Evolutionary conservation across 2,113 vertebrate species (phyloP).

Genomic region (Lagopus muta): DNA sequence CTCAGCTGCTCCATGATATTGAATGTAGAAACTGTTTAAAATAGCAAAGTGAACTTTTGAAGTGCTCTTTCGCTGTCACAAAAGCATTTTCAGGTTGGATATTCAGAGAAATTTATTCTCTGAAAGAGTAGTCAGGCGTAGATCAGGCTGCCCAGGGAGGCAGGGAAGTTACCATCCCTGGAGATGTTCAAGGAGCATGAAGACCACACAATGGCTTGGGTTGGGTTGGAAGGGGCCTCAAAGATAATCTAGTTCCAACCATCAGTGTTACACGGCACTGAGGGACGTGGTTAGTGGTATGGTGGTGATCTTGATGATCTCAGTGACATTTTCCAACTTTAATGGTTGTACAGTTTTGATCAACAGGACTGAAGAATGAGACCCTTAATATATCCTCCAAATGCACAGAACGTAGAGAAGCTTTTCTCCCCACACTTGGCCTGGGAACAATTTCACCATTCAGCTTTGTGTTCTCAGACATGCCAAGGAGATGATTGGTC

Average conservation of each 20-base stretch:
- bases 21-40: background rate
- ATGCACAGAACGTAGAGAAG: fast-evolving
- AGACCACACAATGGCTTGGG: no score
- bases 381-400: background rate
- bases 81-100: background rate
- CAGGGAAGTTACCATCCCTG: no score
- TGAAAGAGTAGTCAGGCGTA: no score
- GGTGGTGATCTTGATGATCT: no score
- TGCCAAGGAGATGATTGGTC: background rate
- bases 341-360: background rate
- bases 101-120: no score
- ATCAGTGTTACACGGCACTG: no score
- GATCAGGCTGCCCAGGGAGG: no score
- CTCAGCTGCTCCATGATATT: background rate
- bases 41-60: background rate
- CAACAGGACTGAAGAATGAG: background rate
- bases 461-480: background rate
- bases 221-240: no score
- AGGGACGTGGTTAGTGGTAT: no score
- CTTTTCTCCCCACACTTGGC: background rate
- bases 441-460: background rate
- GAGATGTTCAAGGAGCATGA: no score
- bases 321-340: no score
- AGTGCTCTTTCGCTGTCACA: background rate
- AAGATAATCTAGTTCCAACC: no score